phyloP scores from a whole-genome alignment of 2,888 invertebrate genomes.

The Tetragnatha montana region DNA sequence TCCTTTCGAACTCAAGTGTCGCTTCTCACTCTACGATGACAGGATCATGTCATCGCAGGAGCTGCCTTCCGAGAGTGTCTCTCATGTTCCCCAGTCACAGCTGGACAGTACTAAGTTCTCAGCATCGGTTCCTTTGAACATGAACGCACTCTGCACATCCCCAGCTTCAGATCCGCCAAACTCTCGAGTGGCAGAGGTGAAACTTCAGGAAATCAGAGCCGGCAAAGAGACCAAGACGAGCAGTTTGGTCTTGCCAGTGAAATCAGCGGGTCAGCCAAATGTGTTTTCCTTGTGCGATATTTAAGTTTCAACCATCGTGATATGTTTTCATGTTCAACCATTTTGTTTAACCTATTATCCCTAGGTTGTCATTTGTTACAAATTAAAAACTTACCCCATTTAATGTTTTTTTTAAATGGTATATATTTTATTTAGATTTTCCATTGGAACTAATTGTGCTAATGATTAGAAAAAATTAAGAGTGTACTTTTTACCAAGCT shows the following conservation, averaged over 20 bases:
- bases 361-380: constrained; percentile 14
- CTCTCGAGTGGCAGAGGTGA: background rate
- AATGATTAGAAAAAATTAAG: background rate
- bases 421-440: background rate
- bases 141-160: constrained; percentile 57
- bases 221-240: constrained; percentile 31
- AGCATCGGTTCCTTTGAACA: constrained; percentile 64
- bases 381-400: background rate
- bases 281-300: constrained; percentile 59
- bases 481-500: background rate
- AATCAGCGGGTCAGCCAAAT: constrained; percentile 37
- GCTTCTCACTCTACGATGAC: constrained; percentile 91
- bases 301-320: constrained; percentile 27
- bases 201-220: background rate
- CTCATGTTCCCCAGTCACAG: constrained; percentile 30
- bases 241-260: constrained; percentile 42
- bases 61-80: constrained; percentile 8
- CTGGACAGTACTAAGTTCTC: constrained; percentile 62
- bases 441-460: background rate
- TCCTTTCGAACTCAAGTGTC: constrained; percentile 74
- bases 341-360: constrained; percentile 5
- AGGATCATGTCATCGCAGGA: constrained; percentile 83
- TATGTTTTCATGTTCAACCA: constrained; percentile 9
- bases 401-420: background rate
- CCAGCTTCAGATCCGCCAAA: background rate